Percentiles rank a stretch among this genome's conserved stretches.
These are phyloP conservation scores for Calidris pugnax DNA, from an alignment of 2,113 vertebrate genomes.

Conservation along the genomic window DNA sequence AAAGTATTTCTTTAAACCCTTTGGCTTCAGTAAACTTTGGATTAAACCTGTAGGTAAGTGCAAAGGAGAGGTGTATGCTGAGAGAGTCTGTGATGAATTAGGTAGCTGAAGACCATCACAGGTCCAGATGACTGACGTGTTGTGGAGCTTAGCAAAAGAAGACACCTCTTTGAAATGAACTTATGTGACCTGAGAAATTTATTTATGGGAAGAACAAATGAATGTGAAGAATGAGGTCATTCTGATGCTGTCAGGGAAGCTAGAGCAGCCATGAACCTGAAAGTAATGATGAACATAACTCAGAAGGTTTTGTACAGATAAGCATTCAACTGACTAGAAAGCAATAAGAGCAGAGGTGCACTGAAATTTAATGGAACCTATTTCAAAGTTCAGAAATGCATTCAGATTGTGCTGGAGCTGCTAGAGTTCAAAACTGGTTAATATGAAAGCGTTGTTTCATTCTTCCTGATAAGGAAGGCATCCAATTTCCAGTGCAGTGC, in stretches of 20 bases:
- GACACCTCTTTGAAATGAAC: neutral
- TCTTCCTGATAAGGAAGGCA: neutral
- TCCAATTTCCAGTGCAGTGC: neutral
- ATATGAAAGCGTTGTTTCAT: neutral
- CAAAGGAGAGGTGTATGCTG: neutral
- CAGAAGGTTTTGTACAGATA: neutral
- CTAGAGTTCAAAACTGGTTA: neutral
- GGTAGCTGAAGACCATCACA: neutral
- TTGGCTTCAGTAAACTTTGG: neutral
- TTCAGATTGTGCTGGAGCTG: neutral
- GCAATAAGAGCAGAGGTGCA: neutral
- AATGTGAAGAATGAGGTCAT: neutral
- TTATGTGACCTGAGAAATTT: neutral
- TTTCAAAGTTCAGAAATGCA: neutral
- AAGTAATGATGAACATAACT: constrained; percentile 11
- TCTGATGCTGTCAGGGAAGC: neutral
- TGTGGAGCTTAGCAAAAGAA: neutral
- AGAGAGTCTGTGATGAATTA: neutral
- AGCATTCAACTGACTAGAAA: neutral
- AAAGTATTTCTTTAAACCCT: neutral
- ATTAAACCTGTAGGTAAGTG: neutral
- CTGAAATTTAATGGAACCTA: neutral
- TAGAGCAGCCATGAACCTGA: neutral
- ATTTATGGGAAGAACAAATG: neutral
- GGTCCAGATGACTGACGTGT: accelerated